These are phyloP conservation scores for Hylaeus volcanicus DNA, from an alignment of 1,140 invertebrate species.

Conservation along the genomic window DNA sequence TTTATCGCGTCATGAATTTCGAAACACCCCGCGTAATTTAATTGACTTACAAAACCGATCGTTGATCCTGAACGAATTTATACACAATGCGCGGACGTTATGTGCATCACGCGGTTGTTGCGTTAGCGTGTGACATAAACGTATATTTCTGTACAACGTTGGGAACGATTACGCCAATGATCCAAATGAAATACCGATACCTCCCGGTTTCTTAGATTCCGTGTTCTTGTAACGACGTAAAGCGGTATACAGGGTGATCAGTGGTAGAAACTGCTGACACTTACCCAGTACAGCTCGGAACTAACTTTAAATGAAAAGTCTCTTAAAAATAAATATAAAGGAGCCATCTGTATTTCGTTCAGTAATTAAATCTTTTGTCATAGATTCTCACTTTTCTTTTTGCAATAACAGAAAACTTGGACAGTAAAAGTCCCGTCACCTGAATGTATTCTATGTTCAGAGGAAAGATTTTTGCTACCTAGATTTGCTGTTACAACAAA, in stretches of 20 bases:
- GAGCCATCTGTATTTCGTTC: no score
- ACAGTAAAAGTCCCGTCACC: no score
- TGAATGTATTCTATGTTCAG: no score
- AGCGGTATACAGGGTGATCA: not conserved
- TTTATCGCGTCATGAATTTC: not conserved
- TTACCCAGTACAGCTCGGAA: no score
- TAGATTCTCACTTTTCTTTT: no score
- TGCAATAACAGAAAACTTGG: no score
- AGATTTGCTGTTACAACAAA: no score
- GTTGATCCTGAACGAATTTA: not conserved
- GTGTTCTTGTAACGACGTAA: not conserved
- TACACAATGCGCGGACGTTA: not conserved
- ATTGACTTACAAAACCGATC: not conserved
- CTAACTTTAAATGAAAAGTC: no score
- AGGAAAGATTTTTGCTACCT: no score
- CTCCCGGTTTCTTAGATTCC: slow-evolving; percentile 1
- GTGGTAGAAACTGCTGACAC: no score
- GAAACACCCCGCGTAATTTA: not conserved
- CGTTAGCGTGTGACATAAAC: slow-evolving; percentile 15
- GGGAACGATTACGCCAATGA: not conserved
- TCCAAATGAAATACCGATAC: not conserved
- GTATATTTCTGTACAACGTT: not conserved
- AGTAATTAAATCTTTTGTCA: no score
- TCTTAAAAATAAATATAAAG: no score
- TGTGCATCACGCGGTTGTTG: not conserved